Percentiles rank a stretch among this genome's conserved stretches.
Evolutionary conservation across 2,113 vertebrate species (phyloP).

Genomic region (Clupea harengus): DNA sequence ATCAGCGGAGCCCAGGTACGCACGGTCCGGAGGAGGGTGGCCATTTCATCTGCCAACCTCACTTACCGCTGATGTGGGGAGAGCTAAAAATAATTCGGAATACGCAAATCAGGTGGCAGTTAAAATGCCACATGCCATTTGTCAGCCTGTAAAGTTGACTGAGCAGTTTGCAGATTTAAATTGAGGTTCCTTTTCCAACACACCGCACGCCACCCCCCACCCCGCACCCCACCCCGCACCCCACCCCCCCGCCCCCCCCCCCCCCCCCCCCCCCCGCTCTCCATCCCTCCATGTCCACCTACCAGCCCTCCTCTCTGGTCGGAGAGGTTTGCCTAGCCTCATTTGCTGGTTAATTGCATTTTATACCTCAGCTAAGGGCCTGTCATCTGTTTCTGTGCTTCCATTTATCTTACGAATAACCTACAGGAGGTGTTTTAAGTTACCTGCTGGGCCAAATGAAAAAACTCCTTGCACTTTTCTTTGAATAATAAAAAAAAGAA

Average conservation of each 20-base stretch:
- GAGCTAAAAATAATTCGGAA: constrained; percentile 47
- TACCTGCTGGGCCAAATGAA: constrained; percentile 64
- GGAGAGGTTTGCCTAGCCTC: constrained; percentile 74
- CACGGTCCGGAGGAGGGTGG: neutral
- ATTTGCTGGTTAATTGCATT: constrained; percentile 82
- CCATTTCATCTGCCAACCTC: constrained; percentile 16
- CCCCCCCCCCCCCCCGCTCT: constrained; percentile 55
- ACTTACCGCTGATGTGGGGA: neutral
- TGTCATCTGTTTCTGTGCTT: constrained; percentile 77
- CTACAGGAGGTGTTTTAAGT: constrained; percentile 66
- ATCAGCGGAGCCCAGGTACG: neutral
- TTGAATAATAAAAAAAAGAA: neutral
- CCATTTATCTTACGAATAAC: constrained; percentile 80
- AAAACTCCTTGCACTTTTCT: constrained; percentile 15
- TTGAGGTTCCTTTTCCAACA: constrained; percentile 56
- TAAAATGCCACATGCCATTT: constrained; percentile 63
- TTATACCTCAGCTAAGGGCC: constrained; percentile 79
- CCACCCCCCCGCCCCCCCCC: too few species aligned
- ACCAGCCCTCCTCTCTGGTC: constrained; percentile 59
- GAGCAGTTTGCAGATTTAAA: constrained; percentile 63
- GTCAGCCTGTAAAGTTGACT: constrained; percentile 54
- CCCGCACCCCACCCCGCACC: too few species aligned
- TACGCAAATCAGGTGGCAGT: constrained; percentile 55
- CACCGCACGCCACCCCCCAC: constrained; percentile 56
- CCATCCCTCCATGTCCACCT: constrained; percentile 39